A percentile compares a stretch with the other conserved stretches of the same genome.
Conservation (phyloP, 2,888 invertebrate species). For the Diadegma fenestrale region DNA sequence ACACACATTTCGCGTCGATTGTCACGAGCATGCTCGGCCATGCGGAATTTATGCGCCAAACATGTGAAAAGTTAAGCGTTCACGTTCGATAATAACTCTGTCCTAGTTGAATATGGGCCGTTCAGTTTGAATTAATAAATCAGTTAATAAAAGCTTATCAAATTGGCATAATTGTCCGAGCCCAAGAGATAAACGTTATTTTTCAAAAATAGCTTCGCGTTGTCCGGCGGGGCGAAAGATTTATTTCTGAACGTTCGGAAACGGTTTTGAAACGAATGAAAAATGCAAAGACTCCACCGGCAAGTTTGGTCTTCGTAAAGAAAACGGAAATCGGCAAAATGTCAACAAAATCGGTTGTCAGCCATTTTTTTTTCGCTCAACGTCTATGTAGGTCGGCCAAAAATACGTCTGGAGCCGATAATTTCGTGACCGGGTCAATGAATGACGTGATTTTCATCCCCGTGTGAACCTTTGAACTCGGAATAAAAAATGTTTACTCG, state of each 20-base stretch:
- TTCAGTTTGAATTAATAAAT: background rate
- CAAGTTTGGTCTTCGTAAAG: background rate
- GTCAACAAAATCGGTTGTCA: background rate
- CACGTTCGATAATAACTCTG: background rate
- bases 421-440: conserved; percentile 47
- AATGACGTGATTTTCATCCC: conserved; percentile 44
- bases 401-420: conserved; percentile 53
- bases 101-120: background rate
- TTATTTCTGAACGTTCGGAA: background rate
- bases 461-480: conserved; percentile 60
- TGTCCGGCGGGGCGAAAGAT: background rate
- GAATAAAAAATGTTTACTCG: conserved; percentile 15
- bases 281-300: background rate
- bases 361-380: background rate
- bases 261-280: background rate
- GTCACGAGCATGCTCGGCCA: conserved; percentile 40
- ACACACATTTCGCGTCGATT: conserved; percentile 51
- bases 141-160: background rate
- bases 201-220: background rate
- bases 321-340: background rate
- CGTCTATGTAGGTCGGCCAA: conserved; percentile 54
- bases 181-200: background rate
- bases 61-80: conserved; percentile 37
- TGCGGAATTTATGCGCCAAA: conserved; percentile 54
- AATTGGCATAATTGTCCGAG: background rate